These are phyloP conservation scores for Heteromyza rotundicornis DNA, from an alignment of 2,888 invertebrate species.

Conservation along the genomic window DNA sequence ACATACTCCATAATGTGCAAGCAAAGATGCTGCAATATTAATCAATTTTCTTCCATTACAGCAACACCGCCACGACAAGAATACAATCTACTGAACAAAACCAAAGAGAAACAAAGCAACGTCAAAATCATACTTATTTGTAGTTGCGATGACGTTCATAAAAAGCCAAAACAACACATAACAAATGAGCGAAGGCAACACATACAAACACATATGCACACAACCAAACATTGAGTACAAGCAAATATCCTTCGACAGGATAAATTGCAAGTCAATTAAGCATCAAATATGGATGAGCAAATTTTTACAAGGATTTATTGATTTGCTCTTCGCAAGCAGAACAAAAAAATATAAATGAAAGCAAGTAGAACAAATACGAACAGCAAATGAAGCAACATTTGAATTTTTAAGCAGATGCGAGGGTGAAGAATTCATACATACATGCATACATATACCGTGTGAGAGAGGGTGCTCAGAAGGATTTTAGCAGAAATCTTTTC, in stretches of 20 bases:
- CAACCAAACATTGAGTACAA: not conserved
- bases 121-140: not conserved
- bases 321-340: no score
- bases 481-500: no score
- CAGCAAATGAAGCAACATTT: not conserved
- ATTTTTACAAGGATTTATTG: slow-evolving; percentile 39
- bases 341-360: slow-evolving; percentile 8
- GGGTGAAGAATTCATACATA: not conserved
- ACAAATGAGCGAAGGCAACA: not conserved
- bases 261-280: slow-evolving; percentile 53
- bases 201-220: not conserved
- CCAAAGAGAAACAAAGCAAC: not conserved
- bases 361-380: not conserved
- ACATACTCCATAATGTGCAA: no score
- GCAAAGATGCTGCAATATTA: slow-evolving; percentile 13
- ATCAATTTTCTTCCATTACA: slow-evolving; percentile 3
- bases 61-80: not conserved
- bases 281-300: slow-evolving; percentile 47
- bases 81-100: not conserved
- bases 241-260: slow-evolving; percentile 11
- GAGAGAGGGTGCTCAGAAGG: slow-evolving; percentile 11
- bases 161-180: not conserved
- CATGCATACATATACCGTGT: slow-evolving; percentile 23
- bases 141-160: slow-evolving; percentile 4
- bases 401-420: not conserved